These are phyloP conservation scores for Lasioglossum zephyrum DNA, from an alignment of 2,888 invertebrate genomes.

Conservation along the genomic window DNA sequence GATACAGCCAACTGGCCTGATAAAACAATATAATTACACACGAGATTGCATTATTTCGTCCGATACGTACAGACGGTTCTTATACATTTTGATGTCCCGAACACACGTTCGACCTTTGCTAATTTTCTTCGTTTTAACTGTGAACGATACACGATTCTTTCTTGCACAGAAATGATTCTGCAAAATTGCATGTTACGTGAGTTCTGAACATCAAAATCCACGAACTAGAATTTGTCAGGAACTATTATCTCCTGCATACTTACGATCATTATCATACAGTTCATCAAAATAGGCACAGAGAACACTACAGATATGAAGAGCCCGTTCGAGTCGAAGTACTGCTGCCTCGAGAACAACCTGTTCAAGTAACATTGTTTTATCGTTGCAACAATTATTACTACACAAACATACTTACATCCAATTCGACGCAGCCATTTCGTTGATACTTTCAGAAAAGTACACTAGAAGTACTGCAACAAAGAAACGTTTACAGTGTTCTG, in stretches of 20 bases:
- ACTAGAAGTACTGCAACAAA: conserved; percentile 90
- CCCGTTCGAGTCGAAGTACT: conserved; percentile 97
- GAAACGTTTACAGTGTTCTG: not conserved
- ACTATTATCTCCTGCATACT: conserved; percentile 85
- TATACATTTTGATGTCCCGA: not conserved
- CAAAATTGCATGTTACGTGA: not conserved
- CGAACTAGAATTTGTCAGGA: not conserved
- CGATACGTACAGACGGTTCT: not conserved
- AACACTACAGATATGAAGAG: conserved; percentile 97
- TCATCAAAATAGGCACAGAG: conserved; percentile 95
- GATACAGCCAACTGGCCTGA: conserved; percentile 95
- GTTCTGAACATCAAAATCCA: not conserved
- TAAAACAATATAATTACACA: not conserved
- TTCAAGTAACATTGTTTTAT: conserved; percentile 47
- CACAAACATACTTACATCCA: conserved; percentile 87
- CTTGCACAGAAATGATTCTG: not conserved
- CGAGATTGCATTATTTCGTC: not conserved
- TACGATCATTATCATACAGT: conserved; percentile 97
- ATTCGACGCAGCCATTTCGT: conserved; percentile 94
- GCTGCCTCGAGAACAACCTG: conserved; percentile 93
- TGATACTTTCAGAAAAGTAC: conserved; percentile 95
- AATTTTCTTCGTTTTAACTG: not conserved
- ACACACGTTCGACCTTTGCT: not conserved
- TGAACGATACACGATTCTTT: not conserved
- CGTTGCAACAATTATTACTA: not conserved